Evolutionary conservation across 2,113 vertebrate genomes (phyloP), one percentile per base, ranked within the genome.

Genomic region (Cheilinus undulatus): DNA sequence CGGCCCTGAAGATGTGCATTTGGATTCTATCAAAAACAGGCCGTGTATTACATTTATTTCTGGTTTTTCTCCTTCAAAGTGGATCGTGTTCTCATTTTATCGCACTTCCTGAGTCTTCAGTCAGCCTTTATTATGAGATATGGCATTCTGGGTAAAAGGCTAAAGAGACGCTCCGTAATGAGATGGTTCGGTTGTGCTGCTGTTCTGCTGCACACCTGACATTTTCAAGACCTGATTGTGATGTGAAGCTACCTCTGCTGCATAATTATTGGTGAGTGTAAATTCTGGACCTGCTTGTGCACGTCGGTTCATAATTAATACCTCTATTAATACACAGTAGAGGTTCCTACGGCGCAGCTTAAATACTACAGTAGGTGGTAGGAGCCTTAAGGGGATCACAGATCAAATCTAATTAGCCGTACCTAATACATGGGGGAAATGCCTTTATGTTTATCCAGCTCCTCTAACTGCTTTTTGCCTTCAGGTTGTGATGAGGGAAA

Each of bases 361-460:
- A 80, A 85, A 73, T 54, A 59, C 64, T 74, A 83, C 82, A 70
- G 68, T 71, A 79, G 80, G 80, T 56, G 82, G 78, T 65, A 30
- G 73, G 34, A 62, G 68, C 66, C 87, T 79, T 42, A 3, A 68
- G 32, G 79, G 84, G 69, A 73, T 76, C 80, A 78, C 81, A 86
- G 80, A 85, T 89, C 78, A 86, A 69, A 88, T 88, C 86, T 86
- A 89, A 92, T 91, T 91, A 91, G 71, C 75, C 7, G 59, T 69
- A 73, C 26, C 76, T 63, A 76, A 87, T 76, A 72, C 85, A 82
- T 63, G 59, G 70, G 85, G 70, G 85, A 78, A 70, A 83, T 77
- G 79, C 70, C 86, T 91, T 85, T 64, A 85, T 91, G 85, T 85
- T 85, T 84, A 89, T 86, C 69, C 52, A 69, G 60, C 54, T 73